Evolutionary conservation across 2,888 invertebrate genomes (phyloP), one percentile per base, ranked within the genome.

Genomic region (Drosophila imparisetae): DNA sequence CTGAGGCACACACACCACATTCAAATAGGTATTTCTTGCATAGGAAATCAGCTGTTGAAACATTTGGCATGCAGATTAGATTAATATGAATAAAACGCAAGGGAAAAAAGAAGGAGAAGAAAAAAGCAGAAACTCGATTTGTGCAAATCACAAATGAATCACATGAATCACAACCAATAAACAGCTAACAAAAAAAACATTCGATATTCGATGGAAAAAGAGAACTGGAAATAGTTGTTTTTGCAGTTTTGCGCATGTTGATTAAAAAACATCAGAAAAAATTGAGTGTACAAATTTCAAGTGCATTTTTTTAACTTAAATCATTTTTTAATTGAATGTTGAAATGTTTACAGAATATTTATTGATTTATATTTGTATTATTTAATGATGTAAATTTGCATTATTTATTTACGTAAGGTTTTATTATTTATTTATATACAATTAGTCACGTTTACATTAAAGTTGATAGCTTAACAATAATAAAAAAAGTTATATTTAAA

Each of bases 91-190:
- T 58, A 53, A 27, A 5, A 40, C 40, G 24, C 27, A 24, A 45
- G 4, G 2, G 7, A 0, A 18, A 18, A 53, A 5, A 30, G 30
- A 18, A 18, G 3, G 13, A 2, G 11, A 30, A 13, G 40, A 18
- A 13, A n/a, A 55, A 57, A 55, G 21, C 21, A 32, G 18, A 38
- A 64, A 64, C 52, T 61, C 29, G 50, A 27, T 64, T 59, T 53
- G 53, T 29, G 70, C 75, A 58, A 79, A 66, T 24, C 45, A 66
- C 54, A 36, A 29, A 55, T 66, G 71, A 78, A 71, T 79, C 75
- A 79, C 71, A 42, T 21, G 42, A 21, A 75, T 80, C 72, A 27
- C 24, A 48, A 27, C 66, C 38, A 58, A 59, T 29, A 57, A 21
- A 53, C 13, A 55, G 24, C 11, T 38, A 53, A 30, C n/a, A 38